These are phyloP conservation scores for Eubasilissa splendida DNA, from an alignment of 2,888 invertebrate genomes.

Conservation along the genomic window DNA sequence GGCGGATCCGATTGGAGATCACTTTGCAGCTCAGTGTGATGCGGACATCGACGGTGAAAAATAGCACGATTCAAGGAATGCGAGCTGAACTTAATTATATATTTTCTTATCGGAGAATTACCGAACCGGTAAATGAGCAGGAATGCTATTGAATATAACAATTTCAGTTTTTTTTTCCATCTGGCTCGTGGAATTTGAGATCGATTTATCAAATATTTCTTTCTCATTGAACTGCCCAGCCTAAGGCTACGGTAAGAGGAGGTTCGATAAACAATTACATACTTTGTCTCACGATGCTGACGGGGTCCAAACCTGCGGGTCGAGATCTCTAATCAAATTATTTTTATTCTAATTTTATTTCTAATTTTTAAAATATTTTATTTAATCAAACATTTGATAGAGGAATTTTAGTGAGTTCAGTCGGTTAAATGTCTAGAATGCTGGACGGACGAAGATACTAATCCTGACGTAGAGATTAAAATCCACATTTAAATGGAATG, in stretches of 20 bases:
- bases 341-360: background rate
- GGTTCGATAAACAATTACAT: conserved; percentile 23
- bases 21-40: too few relatives aligned
- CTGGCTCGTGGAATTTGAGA: conserved; percentile 29
- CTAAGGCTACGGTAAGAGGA: conserved; percentile 15
- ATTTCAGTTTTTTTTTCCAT: conserved; percentile 16
- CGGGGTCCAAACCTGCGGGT: background rate
- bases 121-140: conserved; percentile 25
- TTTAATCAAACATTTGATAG: too few relatives aligned
- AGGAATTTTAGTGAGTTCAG: too few relatives aligned
- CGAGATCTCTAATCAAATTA: background rate
- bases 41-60: too few relatives aligned
- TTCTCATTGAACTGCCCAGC: conserved; percentile 26
- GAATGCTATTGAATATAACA: conserved; percentile 33
- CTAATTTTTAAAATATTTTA: background rate
- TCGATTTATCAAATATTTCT: conserved; percentile 29
- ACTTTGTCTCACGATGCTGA: conserved; percentile 28
- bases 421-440: too few relatives aligned
- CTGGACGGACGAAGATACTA: too few relatives aligned
- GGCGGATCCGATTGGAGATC: too few relatives aligned
- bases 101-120: background rate
- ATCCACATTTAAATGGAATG: too few relatives aligned
- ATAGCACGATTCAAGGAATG: too few relatives aligned
- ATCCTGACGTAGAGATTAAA: too few relatives aligned
- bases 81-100: too few relatives aligned